A percentile compares a stretch with the other conserved stretches of the same genome.
These are phyloP conservation scores for Eufriesea mexicana DNA, from an alignment of 1,140 invertebrate genomes.

Conservation along the genomic window DNA sequence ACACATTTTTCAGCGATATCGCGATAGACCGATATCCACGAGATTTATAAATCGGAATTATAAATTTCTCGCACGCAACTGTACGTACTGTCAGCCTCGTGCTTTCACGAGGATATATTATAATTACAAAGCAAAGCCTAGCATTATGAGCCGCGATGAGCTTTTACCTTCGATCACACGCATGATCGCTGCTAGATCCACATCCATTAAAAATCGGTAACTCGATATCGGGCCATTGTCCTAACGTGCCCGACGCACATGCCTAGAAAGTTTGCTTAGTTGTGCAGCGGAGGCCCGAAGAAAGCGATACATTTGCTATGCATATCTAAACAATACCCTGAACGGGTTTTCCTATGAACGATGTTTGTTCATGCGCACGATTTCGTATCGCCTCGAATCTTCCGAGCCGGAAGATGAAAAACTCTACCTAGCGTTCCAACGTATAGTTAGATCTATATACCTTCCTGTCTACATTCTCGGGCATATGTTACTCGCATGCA, in stretches of 20 bases:
- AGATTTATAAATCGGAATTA: neutral
- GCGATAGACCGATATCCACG: no score
- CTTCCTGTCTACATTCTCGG: conserved; percentile 1
- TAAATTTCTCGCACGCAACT: neutral
- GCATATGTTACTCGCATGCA: neutral
- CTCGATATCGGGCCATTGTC: conserved; percentile 59
- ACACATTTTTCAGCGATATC: no score
- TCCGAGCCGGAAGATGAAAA: conserved; percentile 21
- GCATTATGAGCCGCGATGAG: conserved; percentile 35
- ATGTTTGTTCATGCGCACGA: conserved; percentile 45
- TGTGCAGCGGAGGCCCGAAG: conserved; percentile 44
- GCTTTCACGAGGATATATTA: conserved; percentile 16
- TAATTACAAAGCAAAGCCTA: conserved; percentile 33
- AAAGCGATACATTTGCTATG: conserved; percentile 52
- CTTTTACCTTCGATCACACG: conserved; percentile 61
- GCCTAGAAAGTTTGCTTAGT: conserved; percentile 47
- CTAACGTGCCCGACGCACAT: conserved; percentile 49
- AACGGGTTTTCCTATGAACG: conserved; percentile 13
- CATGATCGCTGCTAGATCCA: conserved; percentile 61
- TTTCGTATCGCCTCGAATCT: conserved; percentile 37
- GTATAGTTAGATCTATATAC: neutral
- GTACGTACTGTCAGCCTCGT: neutral
- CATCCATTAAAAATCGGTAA: conserved; percentile 67
- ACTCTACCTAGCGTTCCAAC: neutral
- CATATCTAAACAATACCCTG: conserved; percentile 46